phyloP scores from a whole-genome alignment of 2,888 invertebrate species.

The Eupelmus urozonus region DNA sequence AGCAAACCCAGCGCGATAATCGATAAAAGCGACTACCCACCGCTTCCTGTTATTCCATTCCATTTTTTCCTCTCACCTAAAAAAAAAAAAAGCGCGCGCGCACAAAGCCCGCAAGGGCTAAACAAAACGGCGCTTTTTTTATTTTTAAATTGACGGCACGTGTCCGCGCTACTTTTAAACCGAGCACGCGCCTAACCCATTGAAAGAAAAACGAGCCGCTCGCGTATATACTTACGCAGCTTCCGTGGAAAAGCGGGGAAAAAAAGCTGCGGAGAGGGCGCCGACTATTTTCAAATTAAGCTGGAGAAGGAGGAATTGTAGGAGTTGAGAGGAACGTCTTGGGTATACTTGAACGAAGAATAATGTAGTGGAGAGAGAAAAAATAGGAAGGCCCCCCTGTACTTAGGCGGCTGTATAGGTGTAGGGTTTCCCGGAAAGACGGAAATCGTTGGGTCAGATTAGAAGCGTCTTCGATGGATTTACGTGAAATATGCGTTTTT shows the following conservation, averaged over 20 bases:
- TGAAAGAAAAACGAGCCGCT: conserved; percentile 47
- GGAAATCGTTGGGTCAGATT: conserved; percentile 16
- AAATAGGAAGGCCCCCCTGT: conserved; percentile 5
- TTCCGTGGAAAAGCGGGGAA: conserved; percentile 48
- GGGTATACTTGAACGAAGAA: conserved; percentile 27
- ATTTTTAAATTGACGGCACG: conserved; percentile 55
- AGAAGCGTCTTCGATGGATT: neutral
- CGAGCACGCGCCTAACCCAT: conserved; percentile 38
- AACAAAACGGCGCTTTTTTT: conserved; percentile 44
- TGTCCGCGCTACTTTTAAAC: conserved; percentile 52
- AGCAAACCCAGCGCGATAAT: neutral
- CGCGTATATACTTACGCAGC: neutral
- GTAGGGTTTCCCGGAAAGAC: conserved; percentile 9
- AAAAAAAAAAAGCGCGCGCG: conserved; percentile 9
- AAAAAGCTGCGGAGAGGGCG: neutral
- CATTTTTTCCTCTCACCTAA: neutral
- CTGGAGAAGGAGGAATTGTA: neutral
- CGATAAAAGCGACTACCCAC: conserved; percentile 16
- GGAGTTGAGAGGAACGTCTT: conserved; percentile 24
- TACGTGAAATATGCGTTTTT: conserved; percentile 9
- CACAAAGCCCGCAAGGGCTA: conserved; percentile 23
- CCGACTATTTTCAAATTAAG: conserved; percentile 53
- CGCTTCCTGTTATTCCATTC: conserved; percentile 32
- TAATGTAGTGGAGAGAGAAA: conserved; percentile 15
- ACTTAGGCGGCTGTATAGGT: too few species aligned